phyloP scores from a whole-genome alignment of 2,113 vertebrate genomes.

The Heterochromis multidens region DNA sequence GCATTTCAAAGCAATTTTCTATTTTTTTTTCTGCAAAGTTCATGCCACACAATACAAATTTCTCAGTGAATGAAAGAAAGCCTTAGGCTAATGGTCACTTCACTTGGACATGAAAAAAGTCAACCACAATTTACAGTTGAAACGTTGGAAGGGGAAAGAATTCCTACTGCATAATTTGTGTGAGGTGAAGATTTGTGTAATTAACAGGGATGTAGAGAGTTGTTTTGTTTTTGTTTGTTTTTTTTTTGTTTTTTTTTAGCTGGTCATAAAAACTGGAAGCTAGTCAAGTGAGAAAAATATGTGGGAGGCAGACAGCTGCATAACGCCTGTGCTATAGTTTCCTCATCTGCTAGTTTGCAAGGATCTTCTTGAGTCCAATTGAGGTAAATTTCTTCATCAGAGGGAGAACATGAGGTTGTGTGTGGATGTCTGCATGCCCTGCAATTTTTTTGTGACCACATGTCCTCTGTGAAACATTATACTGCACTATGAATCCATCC shows the following conservation, averaged over 20 bases:
- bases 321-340: neutral
- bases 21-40: slow-evolving; percentile 56
- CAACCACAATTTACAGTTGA: neutral
- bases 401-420: no score
- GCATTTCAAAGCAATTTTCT: slow-evolving; percentile 77
- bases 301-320: slow-evolving; percentile 21
- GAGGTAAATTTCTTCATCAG: no score
- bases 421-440: no score
- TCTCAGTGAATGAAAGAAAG: slow-evolving; percentile 26
- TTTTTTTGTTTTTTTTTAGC: neutral
- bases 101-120: slow-evolving; percentile 32
- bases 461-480: no score
- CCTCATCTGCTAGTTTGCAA: no score
- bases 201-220: neutral
- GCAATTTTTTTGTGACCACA: no score
- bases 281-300: slow-evolving; percentile 28
- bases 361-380: no score
- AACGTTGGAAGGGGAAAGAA: neutral
- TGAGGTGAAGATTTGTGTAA: neutral
- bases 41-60: slow-evolving; percentile 59
- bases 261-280: slow-evolving; percentile 16
- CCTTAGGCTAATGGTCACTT: slow-evolving; percentile 59
- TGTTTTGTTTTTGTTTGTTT: neutral
- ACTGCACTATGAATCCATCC: no score
- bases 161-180: neutral